Conservation (phyloP, 2,797 vertebrate genomes). For the Falco concolor region DNA sequence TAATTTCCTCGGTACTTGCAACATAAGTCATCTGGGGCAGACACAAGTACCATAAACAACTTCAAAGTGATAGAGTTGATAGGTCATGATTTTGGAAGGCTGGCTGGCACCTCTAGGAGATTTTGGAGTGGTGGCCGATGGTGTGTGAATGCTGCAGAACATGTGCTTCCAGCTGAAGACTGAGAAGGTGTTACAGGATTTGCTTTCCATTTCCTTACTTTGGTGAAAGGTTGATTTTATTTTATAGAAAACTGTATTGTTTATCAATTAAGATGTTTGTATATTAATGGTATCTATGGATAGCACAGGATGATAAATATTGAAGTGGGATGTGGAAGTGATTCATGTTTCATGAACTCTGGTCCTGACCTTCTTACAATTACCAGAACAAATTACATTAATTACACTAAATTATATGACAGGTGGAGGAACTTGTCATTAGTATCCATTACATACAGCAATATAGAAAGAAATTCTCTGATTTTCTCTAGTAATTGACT, state of each 20-base stretch:
- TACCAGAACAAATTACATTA: conserved; percentile 57
- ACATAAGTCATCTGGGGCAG: neutral
- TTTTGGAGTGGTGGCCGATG: neutral
- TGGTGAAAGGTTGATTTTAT: neutral
- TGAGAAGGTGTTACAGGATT: neutral
- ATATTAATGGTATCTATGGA: neutral
- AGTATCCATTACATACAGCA: conserved; percentile 58
- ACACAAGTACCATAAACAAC: neutral
- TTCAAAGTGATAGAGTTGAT: neutral
- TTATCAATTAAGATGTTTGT: neutral
- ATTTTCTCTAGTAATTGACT: conserved; percentile 14
- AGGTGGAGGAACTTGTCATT: conserved; percentile 51
- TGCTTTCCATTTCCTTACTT: neutral
- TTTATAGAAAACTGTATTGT: neutral
- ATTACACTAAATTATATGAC: conserved; percentile 54
- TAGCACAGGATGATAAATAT: conserved; percentile 18
- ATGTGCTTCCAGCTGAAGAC: neutral
- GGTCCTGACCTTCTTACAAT: conserved; percentile 47
- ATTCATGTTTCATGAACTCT: conserved; percentile 49
- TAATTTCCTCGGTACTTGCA: neutral
- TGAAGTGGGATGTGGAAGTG: conserved; percentile 32
- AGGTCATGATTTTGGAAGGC: neutral
- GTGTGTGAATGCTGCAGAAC: neutral
- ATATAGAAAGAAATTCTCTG: conserved; percentile 20
- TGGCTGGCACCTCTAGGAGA: neutral